A percentile compares a stretch with the other conserved stretches of the same genome.
These are phyloP conservation scores for Rhingia rostrata DNA, from an alignment of 2,888 invertebrate genomes.

Conservation along the genomic window DNA sequence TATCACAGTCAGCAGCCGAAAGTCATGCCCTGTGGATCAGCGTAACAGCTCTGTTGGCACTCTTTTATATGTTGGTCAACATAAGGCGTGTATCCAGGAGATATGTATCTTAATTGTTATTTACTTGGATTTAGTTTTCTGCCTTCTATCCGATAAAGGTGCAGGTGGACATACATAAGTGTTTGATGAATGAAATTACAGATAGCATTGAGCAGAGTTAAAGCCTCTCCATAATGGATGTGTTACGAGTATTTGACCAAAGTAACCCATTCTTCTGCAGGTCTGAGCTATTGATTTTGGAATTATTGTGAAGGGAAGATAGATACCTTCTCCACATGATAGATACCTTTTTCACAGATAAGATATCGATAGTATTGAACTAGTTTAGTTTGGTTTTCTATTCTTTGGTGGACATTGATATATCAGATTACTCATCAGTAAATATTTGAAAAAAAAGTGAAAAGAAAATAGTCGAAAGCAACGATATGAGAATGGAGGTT, in stretches of 20 bases:
- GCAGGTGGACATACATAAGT: slow-evolving; percentile 46
- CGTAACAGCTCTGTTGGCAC: slow-evolving; percentile 11
- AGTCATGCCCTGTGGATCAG: slow-evolving; percentile 22
- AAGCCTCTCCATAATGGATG: slow-evolving; percentile 8
- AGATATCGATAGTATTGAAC: slow-evolving; percentile 30
- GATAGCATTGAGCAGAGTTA: slow-evolving; percentile 28
- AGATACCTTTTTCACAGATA: background rate
- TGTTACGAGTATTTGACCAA: slow-evolving; percentile 32
- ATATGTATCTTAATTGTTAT: slow-evolving; percentile 65
- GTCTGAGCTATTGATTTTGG: slow-evolving; percentile 8
- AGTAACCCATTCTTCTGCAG: background rate
- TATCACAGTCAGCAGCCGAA: slow-evolving; percentile 26
- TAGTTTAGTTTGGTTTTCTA: slow-evolving; percentile 46
- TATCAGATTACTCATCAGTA: slow-evolving; percentile 45
- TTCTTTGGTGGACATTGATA: slow-evolving; percentile 15
- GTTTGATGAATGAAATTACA: slow-evolving; percentile 43
- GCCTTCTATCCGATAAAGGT: slow-evolving; percentile 23
- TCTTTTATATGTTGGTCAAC: slow-evolving; percentile 4
- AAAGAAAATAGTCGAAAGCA: slow-evolving; percentile 5
- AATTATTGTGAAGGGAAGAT: slow-evolving; percentile 9
- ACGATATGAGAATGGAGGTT: background rate
- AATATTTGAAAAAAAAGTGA: slow-evolving; percentile 38
- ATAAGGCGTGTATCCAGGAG: slow-evolving; percentile 43
- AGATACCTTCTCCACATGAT: slow-evolving; percentile 3
- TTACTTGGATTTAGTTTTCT: slow-evolving; percentile 24